Evolutionary conservation across 1,140 invertebrate genomes (phyloP), one percentile per base, ranked within the genome.

Genomic region (Saxidomus purpurata): DNA sequence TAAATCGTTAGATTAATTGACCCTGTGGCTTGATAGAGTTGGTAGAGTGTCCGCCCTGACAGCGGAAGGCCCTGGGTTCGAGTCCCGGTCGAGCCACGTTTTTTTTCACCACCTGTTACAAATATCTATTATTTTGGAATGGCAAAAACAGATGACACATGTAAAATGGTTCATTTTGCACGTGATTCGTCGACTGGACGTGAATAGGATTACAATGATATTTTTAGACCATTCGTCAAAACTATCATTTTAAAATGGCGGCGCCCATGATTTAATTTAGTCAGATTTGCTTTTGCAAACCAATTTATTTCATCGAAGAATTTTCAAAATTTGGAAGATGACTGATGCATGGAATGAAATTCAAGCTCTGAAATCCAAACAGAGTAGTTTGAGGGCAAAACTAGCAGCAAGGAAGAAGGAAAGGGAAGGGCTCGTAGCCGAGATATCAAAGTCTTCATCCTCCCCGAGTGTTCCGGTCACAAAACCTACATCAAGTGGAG

Each of bases 261-360:
- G 76, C 76, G 76, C 76, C 76, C 76, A 79, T 79, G 67, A 71
- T 6, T 4, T 71, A 71, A 71, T 38, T 19, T 71, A 19, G 34
- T 71, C 6, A 0, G 67, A n/a, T 9, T 59, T 59, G 6, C 55
- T n/a, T 59, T 43, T 59, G 25, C 19, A 19, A 19, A 59, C 25
- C 6, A 19, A 19, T 25, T 19, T 9, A 4, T 59, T 59, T n/a
- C 55, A 9, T 59, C 15, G 43, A 8, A 43, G 43, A 67, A 28
- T 34, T 15, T 28, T 43, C 4, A 15, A 4, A 43, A 43, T 43
- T 43, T 43, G 4, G 43, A 43, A 55, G 0, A 79, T 79, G 76
- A 34, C 76, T 9, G 87, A 82, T 55, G 87, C 87, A 6, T 89
- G 87, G 87, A 74, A 81, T 71, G 87, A 89, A 28, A 71, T 89